A percentile compares a stretch with the other conserved stretches of the same genome.
These are phyloP conservation scores for Musca domestica DNA, from an alignment of 1,140 invertebrate genomes.

Conservation along the genomic window DNA sequence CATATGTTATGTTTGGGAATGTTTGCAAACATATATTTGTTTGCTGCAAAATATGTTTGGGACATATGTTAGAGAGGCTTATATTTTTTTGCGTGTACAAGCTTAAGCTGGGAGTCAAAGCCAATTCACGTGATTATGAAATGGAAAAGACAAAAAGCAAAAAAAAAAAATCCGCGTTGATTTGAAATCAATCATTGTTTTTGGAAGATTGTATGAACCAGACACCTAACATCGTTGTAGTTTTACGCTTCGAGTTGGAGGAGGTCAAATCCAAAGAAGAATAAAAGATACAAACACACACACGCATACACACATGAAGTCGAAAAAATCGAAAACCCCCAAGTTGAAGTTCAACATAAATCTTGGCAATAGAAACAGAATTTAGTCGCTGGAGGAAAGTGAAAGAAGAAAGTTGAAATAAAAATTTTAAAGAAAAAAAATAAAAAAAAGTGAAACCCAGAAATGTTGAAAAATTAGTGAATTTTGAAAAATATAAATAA, in stretches of 20 bases:
- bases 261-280: no score
- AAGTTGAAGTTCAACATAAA: neutral
- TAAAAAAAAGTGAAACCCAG: neutral
- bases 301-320: neutral
- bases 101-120: no score
- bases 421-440: neutral
- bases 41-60: no score
- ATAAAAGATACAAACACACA: neutral
- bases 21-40: no score
- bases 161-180: neutral
- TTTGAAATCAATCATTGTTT: conserved; percentile 2
- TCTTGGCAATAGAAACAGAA: neutral
- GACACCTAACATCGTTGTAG: no score
- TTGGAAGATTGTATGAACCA: no score
- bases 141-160: neutral
- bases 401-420: conserved; percentile 15
- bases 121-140: neutral
- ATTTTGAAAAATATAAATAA: no score
- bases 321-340: neutral
- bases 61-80: no score
- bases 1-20: no score
- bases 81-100: no score
- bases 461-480: no score
- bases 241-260: no score
- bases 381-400: neutral